Evolutionary conservation across 2,797 vertebrate species (phyloP).

Genomic region (Lates japonicus): DNA sequence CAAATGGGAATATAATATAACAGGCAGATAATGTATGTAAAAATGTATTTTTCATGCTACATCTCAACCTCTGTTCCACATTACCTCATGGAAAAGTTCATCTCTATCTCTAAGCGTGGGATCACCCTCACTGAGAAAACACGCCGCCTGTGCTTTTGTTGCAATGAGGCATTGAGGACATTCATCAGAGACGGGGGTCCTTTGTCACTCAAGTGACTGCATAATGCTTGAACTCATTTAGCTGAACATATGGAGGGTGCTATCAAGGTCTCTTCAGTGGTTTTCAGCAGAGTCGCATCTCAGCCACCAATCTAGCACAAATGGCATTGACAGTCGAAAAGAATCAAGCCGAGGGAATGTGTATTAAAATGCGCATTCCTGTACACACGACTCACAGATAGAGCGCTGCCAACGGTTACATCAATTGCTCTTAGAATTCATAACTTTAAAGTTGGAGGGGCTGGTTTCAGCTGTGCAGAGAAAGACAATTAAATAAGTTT

Average conservation of each 20-base stretch:
- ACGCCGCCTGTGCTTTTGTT: conserved; percentile 32
- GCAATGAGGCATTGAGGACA: conserved; percentile 66
- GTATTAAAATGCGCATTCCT: conserved; percentile 48
- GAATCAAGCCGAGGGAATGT: conserved; percentile 48
- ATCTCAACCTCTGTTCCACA: conserved; percentile 27
- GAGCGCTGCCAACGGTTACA: conserved; percentile 31
- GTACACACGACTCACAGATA: conserved; percentile 39
- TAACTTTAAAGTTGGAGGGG: conserved; percentile 29
- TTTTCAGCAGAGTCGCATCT: conserved; percentile 61
- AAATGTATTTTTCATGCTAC: conserved; percentile 12
- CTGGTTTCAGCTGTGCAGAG: conserved; percentile 7
- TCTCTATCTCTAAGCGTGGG: conserved; percentile 19
- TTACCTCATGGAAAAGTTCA: neutral
- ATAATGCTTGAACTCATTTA: conserved; percentile 72
- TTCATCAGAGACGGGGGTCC: conserved; percentile 64
- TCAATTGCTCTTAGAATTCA: conserved; percentile 50
- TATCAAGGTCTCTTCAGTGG: conserved; percentile 68
- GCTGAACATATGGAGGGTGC: conserved; percentile 75
- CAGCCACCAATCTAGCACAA: conserved; percentile 60
- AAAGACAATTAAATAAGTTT: conserved; percentile 21
- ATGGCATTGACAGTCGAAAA: conserved; percentile 41
- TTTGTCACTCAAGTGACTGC: conserved; percentile 71
- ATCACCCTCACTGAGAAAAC: conserved; percentile 23
- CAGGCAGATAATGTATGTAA: neutral
- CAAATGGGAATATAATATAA: neutral